These are phyloP conservation scores for Malthinus seriepunctatus DNA, from an alignment of 2,888 invertebrate genomes.

Conservation along the genomic window DNA sequence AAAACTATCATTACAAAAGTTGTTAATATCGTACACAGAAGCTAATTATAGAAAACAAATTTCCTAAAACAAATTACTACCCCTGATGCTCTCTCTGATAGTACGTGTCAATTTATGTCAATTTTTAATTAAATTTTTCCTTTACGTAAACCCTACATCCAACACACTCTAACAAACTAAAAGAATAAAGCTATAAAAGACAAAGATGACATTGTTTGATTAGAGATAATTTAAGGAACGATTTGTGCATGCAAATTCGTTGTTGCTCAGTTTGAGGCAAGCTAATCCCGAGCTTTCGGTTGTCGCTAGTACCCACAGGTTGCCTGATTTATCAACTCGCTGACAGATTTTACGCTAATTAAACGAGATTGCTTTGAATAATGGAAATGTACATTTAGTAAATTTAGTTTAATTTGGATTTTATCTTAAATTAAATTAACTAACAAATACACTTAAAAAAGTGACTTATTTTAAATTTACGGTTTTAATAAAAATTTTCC, in stretches of 20 bases:
- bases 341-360: slow-evolving; percentile 38
- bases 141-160: slow-evolving; percentile 8
- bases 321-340: slow-evolving; percentile 37
- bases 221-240: slow-evolving; percentile 26
- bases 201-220: slow-evolving; percentile 15
- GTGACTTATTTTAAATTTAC: too few relatives aligned
- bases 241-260: slow-evolving; percentile 36
- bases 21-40: slow-evolving; percentile 18
- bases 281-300: slow-evolving; percentile 36
- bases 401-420: slow-evolving; percentile 1
- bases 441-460: neutral
- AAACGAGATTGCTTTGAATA: slow-evolving; percentile 35
- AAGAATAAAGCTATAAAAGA: slow-evolving; percentile 10
- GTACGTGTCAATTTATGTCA: slow-evolving; percentile 36
- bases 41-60: slow-evolving; percentile 30
- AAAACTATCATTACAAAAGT: slow-evolving; percentile 22
- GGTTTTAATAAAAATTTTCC: too few relatives aligned
- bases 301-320: slow-evolving; percentile 36
- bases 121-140: slow-evolving; percentile 13
- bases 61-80: slow-evolving; percentile 37
- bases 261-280: slow-evolving; percentile 28
- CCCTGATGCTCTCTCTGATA: slow-evolving; percentile 19
- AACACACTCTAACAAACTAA: slow-evolving; percentile 4
- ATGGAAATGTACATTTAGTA: slow-evolving; percentile 24
- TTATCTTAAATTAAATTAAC: neutral